These are phyloP conservation scores for Papilio helenus DNA, from an alignment of 1,140 invertebrate species.

Conservation along the genomic window DNA sequence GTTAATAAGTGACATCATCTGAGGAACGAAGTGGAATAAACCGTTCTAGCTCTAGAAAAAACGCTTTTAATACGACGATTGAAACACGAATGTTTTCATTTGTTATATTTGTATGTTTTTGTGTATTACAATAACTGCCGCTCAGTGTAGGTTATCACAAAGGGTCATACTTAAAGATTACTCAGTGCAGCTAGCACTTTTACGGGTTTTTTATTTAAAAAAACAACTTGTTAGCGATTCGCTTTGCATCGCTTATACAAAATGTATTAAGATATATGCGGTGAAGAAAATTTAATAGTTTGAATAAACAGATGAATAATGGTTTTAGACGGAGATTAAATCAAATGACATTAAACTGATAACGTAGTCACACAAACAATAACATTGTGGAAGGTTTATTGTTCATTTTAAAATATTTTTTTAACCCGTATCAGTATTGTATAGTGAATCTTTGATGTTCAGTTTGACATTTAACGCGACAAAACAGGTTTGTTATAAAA, in stretches of 20 bases:
- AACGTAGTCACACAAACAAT: not conserved
- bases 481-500: slow-evolving; percentile 14
- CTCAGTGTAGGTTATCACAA: not conserved
- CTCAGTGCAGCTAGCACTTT: not conserved
- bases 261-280: too few species aligned
- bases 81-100: not conserved
- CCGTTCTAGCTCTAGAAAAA: not conserved
- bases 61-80: not conserved
- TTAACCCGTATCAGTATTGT: not conserved
- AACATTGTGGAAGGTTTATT: not conserved
- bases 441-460: not conserved
- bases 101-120: not conserved
- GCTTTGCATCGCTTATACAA: too few species aligned
- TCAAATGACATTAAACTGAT: not conserved
- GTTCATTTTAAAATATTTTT: not conserved
- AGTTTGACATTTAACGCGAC: not conserved
- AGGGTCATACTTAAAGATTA: not conserved
- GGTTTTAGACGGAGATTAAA: not conserved
- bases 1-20: not conserved
- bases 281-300: not conserved
- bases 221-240: too few species aligned
- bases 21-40: not conserved
- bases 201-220: too few species aligned
- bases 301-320: not conserved
- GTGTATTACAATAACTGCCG: not conserved